phyloP scores from a whole-genome alignment of 2,888 invertebrate species.

The Amblyjoppa proteus region DNA sequence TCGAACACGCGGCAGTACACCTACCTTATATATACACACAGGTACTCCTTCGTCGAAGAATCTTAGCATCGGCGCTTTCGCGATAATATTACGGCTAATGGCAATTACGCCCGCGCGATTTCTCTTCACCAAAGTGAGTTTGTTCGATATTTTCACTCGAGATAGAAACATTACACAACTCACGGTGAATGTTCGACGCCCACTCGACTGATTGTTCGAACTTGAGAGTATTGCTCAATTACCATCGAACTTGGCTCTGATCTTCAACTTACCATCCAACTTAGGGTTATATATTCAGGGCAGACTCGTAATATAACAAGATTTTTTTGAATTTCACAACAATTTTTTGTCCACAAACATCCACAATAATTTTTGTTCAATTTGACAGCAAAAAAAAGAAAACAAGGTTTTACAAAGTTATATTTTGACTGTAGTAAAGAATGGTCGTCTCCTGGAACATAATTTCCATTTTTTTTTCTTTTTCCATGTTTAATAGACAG shows the following conservation, averaged over 20 bases:
- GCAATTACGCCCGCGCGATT: conserved; percentile 51
- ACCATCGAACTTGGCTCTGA: not conserved
- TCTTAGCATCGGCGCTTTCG: conserved; percentile 6
- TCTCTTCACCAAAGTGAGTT: conserved; percentile 8
- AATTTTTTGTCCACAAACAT: no score
- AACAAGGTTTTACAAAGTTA: not conserved
- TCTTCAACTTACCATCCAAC: not conserved
- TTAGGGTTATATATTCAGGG: not conserved
- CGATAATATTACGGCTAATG: conserved; percentile 54
- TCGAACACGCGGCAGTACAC: not conserved
- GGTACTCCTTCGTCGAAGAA: not conserved
- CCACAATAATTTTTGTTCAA: not conserved
- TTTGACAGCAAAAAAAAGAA: not conserved
- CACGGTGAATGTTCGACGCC: conserved; percentile 36
- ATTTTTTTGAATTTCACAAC: no score
- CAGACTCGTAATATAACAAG: no score
- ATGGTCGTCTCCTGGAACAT: not conserved
- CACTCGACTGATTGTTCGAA: conserved; percentile 16
- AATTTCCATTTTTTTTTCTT: not conserved
- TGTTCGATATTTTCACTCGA: conserved; percentile 21
- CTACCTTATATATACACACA: not conserved
- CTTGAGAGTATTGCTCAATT: no score
- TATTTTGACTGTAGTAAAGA: not conserved
- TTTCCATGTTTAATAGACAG: not conserved
- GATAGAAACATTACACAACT: conserved; percentile 13